A percentile compares a stretch with the other conserved stretches of the same genome.
phyloP scores from a whole-genome alignment of 2,113 vertebrate species.

The Platysternon megacephalum region DNA sequence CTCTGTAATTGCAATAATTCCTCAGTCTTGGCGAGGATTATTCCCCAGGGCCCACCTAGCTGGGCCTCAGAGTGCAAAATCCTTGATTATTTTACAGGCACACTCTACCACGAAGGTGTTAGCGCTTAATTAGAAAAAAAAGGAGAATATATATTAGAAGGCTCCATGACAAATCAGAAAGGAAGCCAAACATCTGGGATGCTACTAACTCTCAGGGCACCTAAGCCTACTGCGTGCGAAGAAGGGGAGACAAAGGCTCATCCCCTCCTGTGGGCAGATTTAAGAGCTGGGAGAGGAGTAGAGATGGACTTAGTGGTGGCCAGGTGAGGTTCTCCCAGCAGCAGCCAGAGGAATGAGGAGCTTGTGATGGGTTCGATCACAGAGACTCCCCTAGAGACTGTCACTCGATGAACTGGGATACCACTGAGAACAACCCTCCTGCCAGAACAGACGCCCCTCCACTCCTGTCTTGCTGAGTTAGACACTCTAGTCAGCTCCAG shows the following conservation, averaged over 20 bases:
- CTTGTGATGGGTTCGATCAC: too few species aligned
- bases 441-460: too few species aligned
- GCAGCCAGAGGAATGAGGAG: background rate
- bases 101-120: slow-evolving; percentile 47
- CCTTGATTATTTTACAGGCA: slow-evolving; percentile 55
- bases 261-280: background rate
- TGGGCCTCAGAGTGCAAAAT: slow-evolving; percentile 53
- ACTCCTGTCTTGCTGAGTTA: too few species aligned
- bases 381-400: too few species aligned
- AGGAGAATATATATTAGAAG: slow-evolving; percentile 20
- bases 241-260: background rate
- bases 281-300: background rate
- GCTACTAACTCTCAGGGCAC: background rate
- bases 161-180: slow-evolving; percentile 10
- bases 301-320: background rate
- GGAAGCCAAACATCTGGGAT: background rate
- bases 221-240: background rate
- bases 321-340: background rate
- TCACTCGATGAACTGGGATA: too few species aligned
- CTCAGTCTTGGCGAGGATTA: slow-evolving; percentile 32
- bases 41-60: slow-evolving; percentile 45
- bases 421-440: too few species aligned
- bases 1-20: slow-evolving; percentile 66
- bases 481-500: too few species aligned
- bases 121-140: slow-evolving; percentile 59